Conservation (phyloP, 2,888 invertebrate genomes). For the Nesidiocoris tenuis region DNA sequence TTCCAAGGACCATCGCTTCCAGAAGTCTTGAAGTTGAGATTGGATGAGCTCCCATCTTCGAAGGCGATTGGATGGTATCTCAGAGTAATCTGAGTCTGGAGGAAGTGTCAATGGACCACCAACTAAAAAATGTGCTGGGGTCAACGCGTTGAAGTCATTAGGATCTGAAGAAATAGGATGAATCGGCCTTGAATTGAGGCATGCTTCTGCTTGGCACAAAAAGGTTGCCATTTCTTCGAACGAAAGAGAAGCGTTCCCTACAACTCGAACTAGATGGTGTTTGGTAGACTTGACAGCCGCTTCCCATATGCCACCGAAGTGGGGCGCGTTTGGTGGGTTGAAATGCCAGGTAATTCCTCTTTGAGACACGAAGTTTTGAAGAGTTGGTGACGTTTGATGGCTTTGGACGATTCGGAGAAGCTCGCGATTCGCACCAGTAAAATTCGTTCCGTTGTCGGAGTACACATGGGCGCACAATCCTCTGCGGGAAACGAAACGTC, state of each 20-base stretch:
- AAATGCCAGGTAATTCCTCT: constrained; percentile 18
- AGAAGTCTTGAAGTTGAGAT: constrained; percentile 2
- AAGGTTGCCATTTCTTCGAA: constrained; percentile 35
- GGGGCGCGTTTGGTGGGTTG: constrained; percentile 13
- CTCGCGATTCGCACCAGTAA: no score
- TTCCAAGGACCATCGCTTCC: constrained; percentile 1
- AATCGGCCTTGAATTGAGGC: constrained; percentile 37
- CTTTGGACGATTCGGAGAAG: no score
- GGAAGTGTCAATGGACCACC: neutral
- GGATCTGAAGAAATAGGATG: constrained; percentile 20
- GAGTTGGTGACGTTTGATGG: neutral
- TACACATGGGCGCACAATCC: no score
- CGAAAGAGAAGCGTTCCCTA: constrained; percentile 4
- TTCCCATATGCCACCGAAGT: constrained; percentile 32
- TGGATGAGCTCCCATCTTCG: neutral
- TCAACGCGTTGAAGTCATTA: constrained; percentile 7
- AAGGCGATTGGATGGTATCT: neutral
- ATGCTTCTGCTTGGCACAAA: constrained; percentile 10
- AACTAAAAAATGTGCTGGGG: constrained; percentile 30
- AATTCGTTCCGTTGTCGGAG: no score
- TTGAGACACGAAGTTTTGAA: neutral
- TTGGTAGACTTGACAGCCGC: constrained; percentile 23
- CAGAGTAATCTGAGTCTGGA: constrained; percentile 2
- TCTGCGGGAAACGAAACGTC: constrained; percentile 47
- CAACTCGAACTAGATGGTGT: constrained; percentile 25